Percentiles rank a stretch among this genome's conserved stretches.
phyloP scores from a whole-genome alignment of 35 echinoderm and acorn worm genomes.

The Eucidaris tribuloides region DNA sequence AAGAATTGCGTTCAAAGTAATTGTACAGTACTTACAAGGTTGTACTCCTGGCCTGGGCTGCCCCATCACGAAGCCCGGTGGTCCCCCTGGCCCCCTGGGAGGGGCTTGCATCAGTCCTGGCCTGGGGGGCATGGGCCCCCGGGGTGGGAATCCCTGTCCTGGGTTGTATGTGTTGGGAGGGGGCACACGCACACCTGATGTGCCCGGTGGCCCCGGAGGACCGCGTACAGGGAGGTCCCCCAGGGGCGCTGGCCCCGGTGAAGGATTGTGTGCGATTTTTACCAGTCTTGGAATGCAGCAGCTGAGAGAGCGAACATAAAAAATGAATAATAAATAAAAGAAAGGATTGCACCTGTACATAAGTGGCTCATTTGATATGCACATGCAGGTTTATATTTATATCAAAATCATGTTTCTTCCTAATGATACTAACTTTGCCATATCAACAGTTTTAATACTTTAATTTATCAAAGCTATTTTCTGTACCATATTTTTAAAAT shows the following conservation, averaged over 20 bases:
- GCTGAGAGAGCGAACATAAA: too few relatives aligned
- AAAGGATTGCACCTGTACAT: too few relatives aligned
- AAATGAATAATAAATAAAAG: background rate
- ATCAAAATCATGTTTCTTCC: too few relatives aligned
- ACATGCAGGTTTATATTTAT: too few relatives aligned
- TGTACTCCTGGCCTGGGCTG: constrained; percentile 61
- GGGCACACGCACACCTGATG: constrained; percentile 55
- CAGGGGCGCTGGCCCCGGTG: constrained; percentile 46
- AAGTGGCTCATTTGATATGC: too few relatives aligned
- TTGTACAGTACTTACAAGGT: constrained; percentile 14
- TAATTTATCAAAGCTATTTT: too few relatives aligned
- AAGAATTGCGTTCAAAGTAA: too few relatives aligned
- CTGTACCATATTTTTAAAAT: too few relatives aligned
- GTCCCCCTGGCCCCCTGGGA: constrained; percentile 20
- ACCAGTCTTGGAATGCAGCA: constrained; percentile 92
- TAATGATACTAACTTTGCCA: too few relatives aligned
- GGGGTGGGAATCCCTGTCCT: constrained; percentile 34
- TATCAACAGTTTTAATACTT: too few relatives aligned
- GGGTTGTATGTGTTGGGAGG: constrained; percentile 64
- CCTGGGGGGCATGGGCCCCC: constrained; percentile 53
- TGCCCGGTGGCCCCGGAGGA: constrained; percentile 7
- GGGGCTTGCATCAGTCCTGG: constrained; percentile 30
- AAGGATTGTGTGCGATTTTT: constrained; percentile 96
- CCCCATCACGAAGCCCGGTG: constrained; percentile 36
- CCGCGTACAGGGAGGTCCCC: constrained; percentile 7